Percentiles rank a stretch among this genome's conserved stretches.
Conservation (phyloP, 2,113 vertebrate species). For the Nothocercus nigrocapillus region DNA sequence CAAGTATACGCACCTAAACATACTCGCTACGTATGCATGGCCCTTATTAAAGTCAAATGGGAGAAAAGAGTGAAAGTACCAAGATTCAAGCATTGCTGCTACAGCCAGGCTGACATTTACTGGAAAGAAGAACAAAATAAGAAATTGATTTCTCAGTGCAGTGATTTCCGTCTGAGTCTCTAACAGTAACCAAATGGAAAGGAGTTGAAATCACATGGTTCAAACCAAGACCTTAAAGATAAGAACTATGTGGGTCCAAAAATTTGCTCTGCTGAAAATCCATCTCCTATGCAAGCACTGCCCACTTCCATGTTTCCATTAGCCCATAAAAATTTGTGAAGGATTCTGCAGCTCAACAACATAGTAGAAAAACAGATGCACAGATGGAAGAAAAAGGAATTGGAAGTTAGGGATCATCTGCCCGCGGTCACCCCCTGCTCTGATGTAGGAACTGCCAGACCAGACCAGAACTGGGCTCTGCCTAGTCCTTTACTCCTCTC, state of each 20-base stretch:
- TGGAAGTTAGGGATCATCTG: neutral
- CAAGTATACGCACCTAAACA: neutral
- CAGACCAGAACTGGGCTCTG: neutral
- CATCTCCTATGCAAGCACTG: neutral
- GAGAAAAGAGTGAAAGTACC: neutral
- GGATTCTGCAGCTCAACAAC: neutral
- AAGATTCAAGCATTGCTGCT: neutral
- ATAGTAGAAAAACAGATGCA: neutral
- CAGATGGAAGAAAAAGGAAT: neutral
- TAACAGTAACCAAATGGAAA: neutral
- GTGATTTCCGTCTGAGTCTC: neutral
- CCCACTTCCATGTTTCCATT: neutral
- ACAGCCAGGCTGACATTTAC: neutral
- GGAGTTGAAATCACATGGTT: too few species aligned
- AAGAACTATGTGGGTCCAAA: too few species aligned
- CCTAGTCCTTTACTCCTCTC: neutral
- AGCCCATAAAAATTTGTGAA: neutral
- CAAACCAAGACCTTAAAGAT: neutral
- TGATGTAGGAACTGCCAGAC: neutral
- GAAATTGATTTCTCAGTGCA: neutral
- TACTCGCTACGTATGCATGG: neutral
- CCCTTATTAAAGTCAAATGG: neutral
- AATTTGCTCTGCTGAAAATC: neutral
- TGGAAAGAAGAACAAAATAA: neutral
- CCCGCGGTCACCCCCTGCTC: neutral